Conservation (phyloP, 2,113 vertebrate species). For the Cyphomyrus plagiostoma region DNA sequence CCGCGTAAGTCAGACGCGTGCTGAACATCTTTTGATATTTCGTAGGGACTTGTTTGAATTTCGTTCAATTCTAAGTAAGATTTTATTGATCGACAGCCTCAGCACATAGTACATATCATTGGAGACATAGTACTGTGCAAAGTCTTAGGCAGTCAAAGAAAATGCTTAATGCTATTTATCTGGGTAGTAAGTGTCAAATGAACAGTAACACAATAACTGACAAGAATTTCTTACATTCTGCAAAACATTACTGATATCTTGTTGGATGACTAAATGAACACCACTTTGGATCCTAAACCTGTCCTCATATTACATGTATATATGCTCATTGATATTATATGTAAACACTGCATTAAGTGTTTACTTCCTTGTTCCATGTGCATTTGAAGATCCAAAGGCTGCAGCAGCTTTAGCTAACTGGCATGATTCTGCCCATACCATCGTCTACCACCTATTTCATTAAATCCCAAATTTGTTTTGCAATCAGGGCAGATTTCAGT, state of each 20-base stretch:
- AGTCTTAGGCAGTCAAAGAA: not conserved
- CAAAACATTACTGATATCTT: not conserved
- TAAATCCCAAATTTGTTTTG: not conserved
- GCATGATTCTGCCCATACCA: not conserved
- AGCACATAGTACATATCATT: not conserved
- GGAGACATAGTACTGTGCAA: not conserved
- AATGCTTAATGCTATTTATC: not conserved
- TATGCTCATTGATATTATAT: not conserved
- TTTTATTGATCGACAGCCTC: not conserved
- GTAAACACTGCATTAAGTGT: not conserved
- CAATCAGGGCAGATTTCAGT: not conserved
- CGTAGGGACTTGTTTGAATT: not conserved
- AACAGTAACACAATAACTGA: not conserved
- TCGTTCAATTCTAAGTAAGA: not conserved
- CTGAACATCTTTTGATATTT: not conserved
- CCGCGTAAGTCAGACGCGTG: not conserved
- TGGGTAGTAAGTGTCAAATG: not conserved
- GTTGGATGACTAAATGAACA: not conserved
- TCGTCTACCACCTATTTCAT: not conserved
- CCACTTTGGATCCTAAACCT: not conserved
- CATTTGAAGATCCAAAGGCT: not conserved
- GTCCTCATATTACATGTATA: not conserved
- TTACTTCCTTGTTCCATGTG: not conserved
- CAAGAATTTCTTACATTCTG: not conserved
- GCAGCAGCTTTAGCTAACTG: conserved; percentile 9